A percentile compares a stretch with the other conserved stretches of the same genome.
Evolutionary conservation across 1,140 invertebrate species (phyloP).

Genomic region (Triops longicaudatus): DNA sequence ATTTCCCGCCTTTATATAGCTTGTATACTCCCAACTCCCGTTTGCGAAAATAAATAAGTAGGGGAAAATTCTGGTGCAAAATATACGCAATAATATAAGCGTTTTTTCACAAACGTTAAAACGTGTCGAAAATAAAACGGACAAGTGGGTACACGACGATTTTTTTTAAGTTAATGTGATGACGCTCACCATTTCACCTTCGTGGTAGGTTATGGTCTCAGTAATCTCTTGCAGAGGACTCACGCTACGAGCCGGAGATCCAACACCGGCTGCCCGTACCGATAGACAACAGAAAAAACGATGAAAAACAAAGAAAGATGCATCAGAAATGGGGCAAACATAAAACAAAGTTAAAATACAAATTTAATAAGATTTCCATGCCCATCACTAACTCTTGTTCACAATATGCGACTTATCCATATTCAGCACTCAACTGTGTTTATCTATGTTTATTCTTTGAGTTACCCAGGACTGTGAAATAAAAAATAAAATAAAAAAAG

Average conservation of each 20-base stretch:
- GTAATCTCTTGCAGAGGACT: constrained; percentile 1
- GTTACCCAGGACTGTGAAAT: too few relatives aligned
- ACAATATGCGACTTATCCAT: too few relatives aligned
- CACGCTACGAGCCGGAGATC: constrained; percentile 14
- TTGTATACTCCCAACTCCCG: background rate
- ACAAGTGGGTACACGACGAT: background rate
- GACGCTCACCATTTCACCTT: constrained; percentile 3
- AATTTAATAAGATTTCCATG: background rate
- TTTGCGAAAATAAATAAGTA: background rate
- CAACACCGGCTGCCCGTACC: constrained; percentile 9
- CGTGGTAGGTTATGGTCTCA: constrained; percentile 6
- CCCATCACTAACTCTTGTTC: background rate
- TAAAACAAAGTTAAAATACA: background rate
- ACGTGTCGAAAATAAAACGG: background rate
- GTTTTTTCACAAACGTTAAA: background rate
- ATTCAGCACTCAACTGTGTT: too few relatives aligned
- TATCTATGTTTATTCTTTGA: too few relatives aligned
- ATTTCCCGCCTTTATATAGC: too few relatives aligned
- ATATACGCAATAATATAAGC: background rate
- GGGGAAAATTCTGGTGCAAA: background rate
- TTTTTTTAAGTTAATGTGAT: constrained; percentile 6
- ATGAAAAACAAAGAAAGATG: constrained; percentile 18
- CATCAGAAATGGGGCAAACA: background rate
- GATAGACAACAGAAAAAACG: constrained; percentile 18
- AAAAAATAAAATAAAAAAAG: too few relatives aligned